Percentiles rank a stretch among this genome's conserved stretches.
These are phyloP conservation scores for Thymelicus acteon DNA, from an alignment of 2,888 invertebrate genomes.

Conservation along the genomic window DNA sequence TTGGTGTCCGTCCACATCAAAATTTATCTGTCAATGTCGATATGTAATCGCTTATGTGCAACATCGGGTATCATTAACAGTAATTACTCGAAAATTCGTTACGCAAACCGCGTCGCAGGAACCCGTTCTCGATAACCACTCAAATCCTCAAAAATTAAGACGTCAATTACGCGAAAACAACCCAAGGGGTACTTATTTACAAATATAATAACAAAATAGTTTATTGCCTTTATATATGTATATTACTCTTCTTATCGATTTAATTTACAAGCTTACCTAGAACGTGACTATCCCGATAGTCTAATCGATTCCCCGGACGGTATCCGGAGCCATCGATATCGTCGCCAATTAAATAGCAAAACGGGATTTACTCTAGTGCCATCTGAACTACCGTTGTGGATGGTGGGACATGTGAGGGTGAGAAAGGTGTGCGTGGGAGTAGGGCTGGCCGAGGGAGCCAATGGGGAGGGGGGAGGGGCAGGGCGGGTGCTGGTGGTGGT, in stretches of 20 bases:
- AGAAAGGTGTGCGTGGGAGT: constrained; percentile 82
- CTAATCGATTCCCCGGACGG: constrained; percentile 51
- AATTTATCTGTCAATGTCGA: constrained; percentile 69
- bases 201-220: constrained; percentile 73
- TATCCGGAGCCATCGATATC: constrained; percentile 47
- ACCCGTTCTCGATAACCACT: constrained; percentile 54
- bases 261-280: constrained; percentile 65
- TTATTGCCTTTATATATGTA: constrained; percentile 63
- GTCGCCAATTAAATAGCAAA: constrained; percentile 48
- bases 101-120: constrained; percentile 50
- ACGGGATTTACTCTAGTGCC: constrained; percentile 63
- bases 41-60: constrained; percentile 54
- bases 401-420: constrained; percentile 91
- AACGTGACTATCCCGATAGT: constrained; percentile 75
- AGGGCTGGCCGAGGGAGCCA: constrained; percentile 78
- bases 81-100: constrained; percentile 50
- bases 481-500: constrained; percentile 90
- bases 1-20: constrained; percentile 34
- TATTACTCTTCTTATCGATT: constrained; percentile 65
- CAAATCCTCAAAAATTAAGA: constrained; percentile 62
- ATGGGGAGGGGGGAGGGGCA: constrained; percentile 91
- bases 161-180: constrained; percentile 51
- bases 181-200: constrained; percentile 66
- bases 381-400: constrained; percentile 90
- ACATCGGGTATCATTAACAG: constrained; percentile 47